Conservation (phyloP, 2,888 invertebrate species). For the Bhutanitis thaidina region DNA sequence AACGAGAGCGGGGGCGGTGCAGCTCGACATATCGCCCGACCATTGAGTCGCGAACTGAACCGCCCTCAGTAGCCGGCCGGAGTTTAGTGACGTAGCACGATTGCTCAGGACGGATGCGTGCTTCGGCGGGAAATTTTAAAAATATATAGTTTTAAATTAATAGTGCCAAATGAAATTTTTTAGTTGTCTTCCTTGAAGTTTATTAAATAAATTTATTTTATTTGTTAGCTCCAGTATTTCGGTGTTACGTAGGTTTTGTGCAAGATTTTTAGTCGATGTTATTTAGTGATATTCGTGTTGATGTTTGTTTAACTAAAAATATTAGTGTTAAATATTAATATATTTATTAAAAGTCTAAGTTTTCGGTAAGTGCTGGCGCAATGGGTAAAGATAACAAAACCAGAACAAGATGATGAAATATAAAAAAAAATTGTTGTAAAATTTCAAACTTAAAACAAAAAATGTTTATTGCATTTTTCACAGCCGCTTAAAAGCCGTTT, state of each 20-base stretch:
- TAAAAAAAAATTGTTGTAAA: no score
- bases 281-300: neutral
- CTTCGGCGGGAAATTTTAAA: conserved; percentile 13
- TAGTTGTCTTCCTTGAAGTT: neutral
- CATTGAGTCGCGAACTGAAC: conserved; percentile 8
- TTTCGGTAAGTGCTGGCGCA: no score
- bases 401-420: no score
- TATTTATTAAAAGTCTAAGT: no score
- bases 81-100: conserved; percentile 4
- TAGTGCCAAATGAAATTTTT: neutral
- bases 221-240: neutral
- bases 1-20: conserved; percentile 5
- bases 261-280: neutral
- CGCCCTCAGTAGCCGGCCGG: conserved; percentile 15
- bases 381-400: no score
- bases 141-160: neutral
- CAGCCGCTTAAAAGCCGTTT: no score
- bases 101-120: neutral
- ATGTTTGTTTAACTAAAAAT: neutral
- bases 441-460: no score
- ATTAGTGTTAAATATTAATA: neutral
- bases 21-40: neutral
- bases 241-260: neutral
- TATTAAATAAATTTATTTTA: neutral
- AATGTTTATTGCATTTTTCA: no score